phyloP scores from a whole-genome alignment of 1,140 invertebrate genomes.

The Philaenus spumarius region DNA sequence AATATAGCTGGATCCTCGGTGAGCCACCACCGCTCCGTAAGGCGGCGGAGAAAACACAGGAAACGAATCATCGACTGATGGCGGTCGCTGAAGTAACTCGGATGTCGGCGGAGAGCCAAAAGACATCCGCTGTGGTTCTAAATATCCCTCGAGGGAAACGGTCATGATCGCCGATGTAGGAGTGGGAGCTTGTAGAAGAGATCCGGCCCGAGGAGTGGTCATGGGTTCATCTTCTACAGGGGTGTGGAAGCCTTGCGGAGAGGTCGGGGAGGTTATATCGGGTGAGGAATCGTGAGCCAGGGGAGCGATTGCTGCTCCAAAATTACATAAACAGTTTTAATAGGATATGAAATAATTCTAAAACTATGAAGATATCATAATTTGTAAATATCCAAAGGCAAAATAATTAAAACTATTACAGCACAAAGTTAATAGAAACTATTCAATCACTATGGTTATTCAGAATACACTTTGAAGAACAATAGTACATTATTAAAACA shows the following conservation, averaged over 20 bases:
- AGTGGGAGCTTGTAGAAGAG: conserved; percentile 56
- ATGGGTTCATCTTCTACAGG: conserved; percentile 43
- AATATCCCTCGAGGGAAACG: conserved; percentile 73
- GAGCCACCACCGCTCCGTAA: conserved; percentile 42
- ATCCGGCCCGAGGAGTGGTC: conserved; percentile 45
- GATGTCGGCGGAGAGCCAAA: conserved; percentile 68
- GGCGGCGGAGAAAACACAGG: conserved; percentile 78
- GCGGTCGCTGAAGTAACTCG: conserved; percentile 40
- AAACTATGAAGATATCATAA: no score
- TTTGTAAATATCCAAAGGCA: no score
- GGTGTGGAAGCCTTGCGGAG: conserved; percentile 58
- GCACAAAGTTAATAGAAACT: background rate
- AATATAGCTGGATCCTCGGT: conserved; percentile 31
- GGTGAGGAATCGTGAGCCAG: conserved; percentile 40
- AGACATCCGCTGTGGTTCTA: conserved; percentile 70
- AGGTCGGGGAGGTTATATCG: conserved; percentile 52
- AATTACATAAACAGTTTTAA: background rate
- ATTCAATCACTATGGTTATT: background rate
- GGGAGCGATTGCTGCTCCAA: conserved; percentile 36
- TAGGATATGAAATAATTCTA: background rate
- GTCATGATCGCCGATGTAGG: conserved; percentile 79
- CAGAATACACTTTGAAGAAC: no score
- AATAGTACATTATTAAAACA: no score
- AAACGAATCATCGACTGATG: conserved; percentile 68
- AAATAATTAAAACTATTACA: background rate